These are phyloP conservation scores for Cepphus grylle DNA, from an alignment of 2,113 vertebrate species.

Conservation along the genomic window DNA sequence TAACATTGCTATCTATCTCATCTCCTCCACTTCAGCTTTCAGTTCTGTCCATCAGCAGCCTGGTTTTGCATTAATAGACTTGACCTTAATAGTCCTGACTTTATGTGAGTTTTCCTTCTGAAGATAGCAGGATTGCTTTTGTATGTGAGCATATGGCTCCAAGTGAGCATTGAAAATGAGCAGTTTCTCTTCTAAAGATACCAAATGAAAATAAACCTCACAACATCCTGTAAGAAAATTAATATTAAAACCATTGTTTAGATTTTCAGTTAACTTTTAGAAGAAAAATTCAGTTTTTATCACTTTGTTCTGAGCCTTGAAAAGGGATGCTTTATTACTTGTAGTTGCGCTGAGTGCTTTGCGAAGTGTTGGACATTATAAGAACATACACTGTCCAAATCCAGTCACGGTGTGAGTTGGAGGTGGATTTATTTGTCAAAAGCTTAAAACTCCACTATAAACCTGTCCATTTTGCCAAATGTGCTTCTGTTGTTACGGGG, in stretches of 20 bases:
- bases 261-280: neutral
- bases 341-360: neutral
- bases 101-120: neutral
- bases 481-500: neutral
- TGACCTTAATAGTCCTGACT: neutral
- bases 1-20: constrained; percentile 2
- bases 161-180: neutral
- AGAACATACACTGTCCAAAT: neutral
- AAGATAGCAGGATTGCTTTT: neutral
- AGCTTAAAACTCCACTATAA: neutral
- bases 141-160: neutral
- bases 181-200: constrained; percentile 1
- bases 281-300: neutral
- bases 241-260: neutral
- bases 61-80: neutral
- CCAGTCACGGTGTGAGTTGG: neutral
- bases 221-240: neutral
- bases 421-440: neutral
- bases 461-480: constrained; percentile 6
- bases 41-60: neutral
- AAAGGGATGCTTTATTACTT: constrained; percentile 4
- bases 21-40: neutral
- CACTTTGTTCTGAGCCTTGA: constrained; percentile 8
- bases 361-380: neutral
- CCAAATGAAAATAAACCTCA: neutral